phyloP scores from a whole-genome alignment of 2,888 invertebrate species.

The Alcis repandata region DNA sequence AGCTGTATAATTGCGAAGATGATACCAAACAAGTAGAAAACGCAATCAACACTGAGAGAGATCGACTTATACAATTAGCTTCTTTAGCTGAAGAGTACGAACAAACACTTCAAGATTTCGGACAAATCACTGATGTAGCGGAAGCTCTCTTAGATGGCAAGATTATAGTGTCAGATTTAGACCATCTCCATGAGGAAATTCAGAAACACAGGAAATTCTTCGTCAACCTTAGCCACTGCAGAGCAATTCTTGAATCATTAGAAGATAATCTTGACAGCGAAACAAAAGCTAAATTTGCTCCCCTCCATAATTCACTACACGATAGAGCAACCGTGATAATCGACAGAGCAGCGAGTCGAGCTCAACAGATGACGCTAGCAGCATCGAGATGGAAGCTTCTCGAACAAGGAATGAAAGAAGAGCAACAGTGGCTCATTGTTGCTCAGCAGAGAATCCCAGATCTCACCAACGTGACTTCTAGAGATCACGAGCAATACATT shows the following conservation, averaged over 20 bases:
- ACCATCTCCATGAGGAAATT: constrained; percentile 95
- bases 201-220: constrained; percentile 96
- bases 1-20: constrained; percentile 89
- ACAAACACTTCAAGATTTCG: constrained; percentile 94
- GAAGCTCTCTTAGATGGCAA: constrained; percentile 93
- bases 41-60: constrained; percentile 90
- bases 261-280: constrained; percentile 94
- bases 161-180: constrained; percentile 90
- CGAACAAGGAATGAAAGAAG: constrained; percentile 93
- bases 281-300: constrained; percentile 90
- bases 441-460: constrained; percentile 95
- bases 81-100: constrained; percentile 95
- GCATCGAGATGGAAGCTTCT: constrained; percentile 94
- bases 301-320: constrained; percentile 92
- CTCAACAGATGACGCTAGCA: constrained; percentile 94
- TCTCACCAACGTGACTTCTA: constrained; percentile 92
- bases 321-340: constrained; percentile 91
- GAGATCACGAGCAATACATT: constrained; percentile 94
- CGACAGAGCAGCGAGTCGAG: constrained; percentile 92
- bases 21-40: constrained; percentile 90
- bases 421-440: constrained; percentile 93
- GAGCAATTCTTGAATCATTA: constrained; percentile 94
- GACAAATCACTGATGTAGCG: constrained; percentile 94
- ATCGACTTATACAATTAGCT: constrained; percentile 91
- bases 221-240: constrained; percentile 94